Percentiles rank a stretch among this genome's conserved stretches.
These are phyloP conservation scores for Atta texana DNA, from an alignment of 1,140 invertebrate species.

Conservation along the genomic window DNA sequence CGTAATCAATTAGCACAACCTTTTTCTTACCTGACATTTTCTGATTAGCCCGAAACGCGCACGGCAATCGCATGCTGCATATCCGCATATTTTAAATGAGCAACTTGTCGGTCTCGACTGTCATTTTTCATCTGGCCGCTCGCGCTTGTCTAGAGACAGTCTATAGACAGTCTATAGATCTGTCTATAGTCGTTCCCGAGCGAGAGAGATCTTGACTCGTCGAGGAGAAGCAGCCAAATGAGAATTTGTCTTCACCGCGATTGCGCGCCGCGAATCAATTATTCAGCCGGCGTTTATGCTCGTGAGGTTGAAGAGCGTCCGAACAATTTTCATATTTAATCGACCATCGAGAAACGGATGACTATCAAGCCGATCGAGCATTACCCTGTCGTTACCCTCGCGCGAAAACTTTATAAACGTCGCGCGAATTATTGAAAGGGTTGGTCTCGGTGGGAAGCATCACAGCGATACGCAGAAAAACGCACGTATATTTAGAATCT, in stretches of 20 bases:
- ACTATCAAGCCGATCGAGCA: constrained; percentile 10
- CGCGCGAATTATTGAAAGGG: constrained; percentile 54
- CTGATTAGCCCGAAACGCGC: not conserved
- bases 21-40: not conserved
- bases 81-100: constrained; percentile 32
- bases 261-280: constrained; percentile 58
- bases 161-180: constrained; percentile 68
- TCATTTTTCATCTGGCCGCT: not conserved
- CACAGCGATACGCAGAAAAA: constrained; percentile 52
- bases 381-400: constrained; percentile 26
- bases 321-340: constrained; percentile 61
- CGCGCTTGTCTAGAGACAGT: not conserved
- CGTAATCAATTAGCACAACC: not conserved
- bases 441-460: constrained; percentile 21
- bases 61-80: not conserved
- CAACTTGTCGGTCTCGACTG: not conserved
- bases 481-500: constrained; percentile 44
- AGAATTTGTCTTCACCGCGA: constrained; percentile 61
- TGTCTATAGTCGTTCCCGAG: constrained; percentile 51
- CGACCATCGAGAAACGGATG: not conserved
- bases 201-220: constrained; percentile 17
- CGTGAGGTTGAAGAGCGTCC: constrained; percentile 25
- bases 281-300: constrained; percentile 51
- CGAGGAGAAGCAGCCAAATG: not conserved
- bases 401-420: constrained; percentile 56